Base-by-base conservation (phyloP, 2,797 vertebrate species). In the Acomys russatus region DNA sequence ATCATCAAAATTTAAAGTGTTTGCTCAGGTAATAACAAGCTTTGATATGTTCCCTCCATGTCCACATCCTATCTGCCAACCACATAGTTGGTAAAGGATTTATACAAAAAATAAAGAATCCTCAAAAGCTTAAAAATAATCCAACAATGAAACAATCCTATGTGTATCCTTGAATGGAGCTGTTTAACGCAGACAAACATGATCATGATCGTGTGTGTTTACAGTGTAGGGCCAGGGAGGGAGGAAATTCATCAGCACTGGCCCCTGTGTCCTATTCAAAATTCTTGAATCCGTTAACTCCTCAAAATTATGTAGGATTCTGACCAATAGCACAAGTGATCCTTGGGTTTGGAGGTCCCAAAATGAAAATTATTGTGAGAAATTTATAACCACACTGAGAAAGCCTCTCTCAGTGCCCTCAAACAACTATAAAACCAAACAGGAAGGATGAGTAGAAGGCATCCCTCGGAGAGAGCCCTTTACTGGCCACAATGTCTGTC, bases 391-490 rank as follows among this genome's bases (percentile, higher is more conserved):
- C 59, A 79, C 76, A 82, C 28, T 0, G 18, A 84, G 54, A 91
- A 91, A 90, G 4, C 11, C 17, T 76, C 90, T 89, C 85, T 92
- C 61, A 12, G 30, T 68, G 49, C 18, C 85, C n/a, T 76, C 86
- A 91, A 68, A 30, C 80, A 94, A 92, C 64, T 84, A 33, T 88
- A 84, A 89, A 94, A 71, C 38, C 38, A 89, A 91, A 88, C 68
- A 22, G 70, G 71, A 88, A 38, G 51, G n/a, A 11, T 78, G 22
- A 59, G 28, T 88, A 66, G 9, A 49, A 82, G 35, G 51, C 85
- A 91, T n/a, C 71, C 56, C 76, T 63, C 70, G 15, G 70, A 94
- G 63, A 92, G 70, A 88, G 8, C 7, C 23, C 38, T 94, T 83
- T 84, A 82, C 54, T 89, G 51, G n/a, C 10, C 61, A 68, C 25